Evolutionary conservation across 2,888 invertebrate species (phyloP).

Genomic region (Drosophila robusta): DNA sequence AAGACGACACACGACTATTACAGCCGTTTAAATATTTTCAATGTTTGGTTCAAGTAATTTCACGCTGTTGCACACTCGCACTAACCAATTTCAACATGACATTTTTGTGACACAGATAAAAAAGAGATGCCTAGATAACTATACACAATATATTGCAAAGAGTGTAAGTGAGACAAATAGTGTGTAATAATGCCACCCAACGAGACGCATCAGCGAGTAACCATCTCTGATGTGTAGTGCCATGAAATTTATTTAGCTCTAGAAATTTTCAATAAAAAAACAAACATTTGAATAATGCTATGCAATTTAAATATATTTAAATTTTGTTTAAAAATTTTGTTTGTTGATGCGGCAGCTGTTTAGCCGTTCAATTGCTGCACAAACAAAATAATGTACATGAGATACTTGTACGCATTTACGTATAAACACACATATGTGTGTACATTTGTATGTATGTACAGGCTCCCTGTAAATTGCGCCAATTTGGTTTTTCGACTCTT

Average conservation of each 20-base stretch:
- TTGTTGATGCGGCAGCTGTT: no score
- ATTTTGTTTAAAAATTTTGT: background rate
- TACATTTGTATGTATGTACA: no score
- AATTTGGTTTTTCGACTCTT: slow-evolving; percentile 28
- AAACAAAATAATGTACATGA: no score
- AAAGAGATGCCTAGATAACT: slow-evolving; percentile 27
- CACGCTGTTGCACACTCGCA: slow-evolving; percentile 41
- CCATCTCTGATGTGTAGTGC: slow-evolving; percentile 13
- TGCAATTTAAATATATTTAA: slow-evolving; percentile 1
- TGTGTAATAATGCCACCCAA: background rate
- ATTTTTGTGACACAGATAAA: slow-evolving; percentile 38
- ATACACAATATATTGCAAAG: slow-evolving; percentile 2
- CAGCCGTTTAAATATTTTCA: slow-evolving; percentile 38
- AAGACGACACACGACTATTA: background rate
- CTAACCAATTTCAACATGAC: slow-evolving; percentile 29
- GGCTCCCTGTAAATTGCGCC: slow-evolving; percentile 39
- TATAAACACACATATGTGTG: no score
- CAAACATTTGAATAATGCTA: slow-evolving; percentile 1
- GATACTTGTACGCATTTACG: no score
- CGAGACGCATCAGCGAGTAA: slow-evolving; percentile 37
- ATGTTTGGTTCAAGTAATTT: slow-evolving; percentile 40
- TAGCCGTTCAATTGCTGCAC: no score
- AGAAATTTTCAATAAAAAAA: slow-evolving; percentile 9
- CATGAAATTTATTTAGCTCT: slow-evolving; percentile 40
- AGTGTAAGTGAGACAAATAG: slow-evolving; percentile 26